Conservation (phyloP, 2,113 vertebrate genomes). For the Orycteropus afer region DNA sequence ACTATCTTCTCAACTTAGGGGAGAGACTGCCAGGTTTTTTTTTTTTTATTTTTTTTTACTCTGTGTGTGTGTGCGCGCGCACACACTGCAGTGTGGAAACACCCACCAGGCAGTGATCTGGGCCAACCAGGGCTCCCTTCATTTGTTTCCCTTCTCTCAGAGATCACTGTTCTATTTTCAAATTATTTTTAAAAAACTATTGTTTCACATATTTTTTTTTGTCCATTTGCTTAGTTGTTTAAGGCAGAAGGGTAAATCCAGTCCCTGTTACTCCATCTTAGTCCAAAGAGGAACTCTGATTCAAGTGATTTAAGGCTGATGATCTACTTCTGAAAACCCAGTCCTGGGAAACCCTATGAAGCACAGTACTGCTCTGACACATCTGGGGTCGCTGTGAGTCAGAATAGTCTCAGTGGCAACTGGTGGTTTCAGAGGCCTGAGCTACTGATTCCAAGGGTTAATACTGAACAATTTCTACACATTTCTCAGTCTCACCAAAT, state of each 20-base stretch:
- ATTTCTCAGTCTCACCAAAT: slow-evolving; percentile 15
- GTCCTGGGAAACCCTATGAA: neutral
- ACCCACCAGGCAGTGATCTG: neutral
- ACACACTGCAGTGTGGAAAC: neutral
- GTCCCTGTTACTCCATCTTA: too few relatives aligned
- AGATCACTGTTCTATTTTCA: neutral
- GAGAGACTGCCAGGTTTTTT: neutral
- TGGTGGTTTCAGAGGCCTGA: neutral
- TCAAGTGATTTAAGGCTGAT: neutral
- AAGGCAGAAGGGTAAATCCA: too few relatives aligned
- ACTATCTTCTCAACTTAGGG: neutral
- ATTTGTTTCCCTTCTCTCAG: too few relatives aligned
- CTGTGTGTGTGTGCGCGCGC: too few relatives aligned
- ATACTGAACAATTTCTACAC: neutral
- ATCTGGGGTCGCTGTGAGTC: neutral
- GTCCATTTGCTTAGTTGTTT: neutral
- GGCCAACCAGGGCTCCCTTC: neutral
- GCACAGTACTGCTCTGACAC: neutral
- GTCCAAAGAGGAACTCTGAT: too few relatives aligned
- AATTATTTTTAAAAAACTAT: neutral
- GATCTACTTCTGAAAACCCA: neutral
- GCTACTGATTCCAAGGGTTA: slow-evolving; percentile 43
- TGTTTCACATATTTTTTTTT: slow-evolving; percentile 10
- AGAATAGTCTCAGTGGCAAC: neutral
- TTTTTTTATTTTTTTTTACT: neutral